Percentiles rank a stretch among this genome's conserved stretches.
Evolutionary conservation across 2,113 vertebrate species (phyloP).

Genomic region (Electrona antarctica): DNA sequence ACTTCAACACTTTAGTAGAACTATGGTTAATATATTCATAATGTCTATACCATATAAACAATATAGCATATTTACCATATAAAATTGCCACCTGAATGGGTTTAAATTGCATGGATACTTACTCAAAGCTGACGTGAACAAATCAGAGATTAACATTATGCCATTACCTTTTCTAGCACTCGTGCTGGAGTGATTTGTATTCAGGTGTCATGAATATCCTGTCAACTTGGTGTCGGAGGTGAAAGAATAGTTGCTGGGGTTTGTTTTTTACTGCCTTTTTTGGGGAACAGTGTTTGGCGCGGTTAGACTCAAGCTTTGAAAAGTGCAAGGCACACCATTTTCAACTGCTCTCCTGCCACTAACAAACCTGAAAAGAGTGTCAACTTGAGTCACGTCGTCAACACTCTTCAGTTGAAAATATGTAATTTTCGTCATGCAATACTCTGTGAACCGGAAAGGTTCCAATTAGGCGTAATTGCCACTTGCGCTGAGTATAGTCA

Average conservation of each 20-base stretch:
- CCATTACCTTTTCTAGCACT: too few relatives aligned
- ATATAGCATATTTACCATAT: neutral
- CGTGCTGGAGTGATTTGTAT: too few relatives aligned
- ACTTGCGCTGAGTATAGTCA: neutral
- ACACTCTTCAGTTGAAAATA: too few relatives aligned
- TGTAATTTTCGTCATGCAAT: too few relatives aligned
- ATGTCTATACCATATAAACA: too few relatives aligned
- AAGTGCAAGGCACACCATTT: neutral
- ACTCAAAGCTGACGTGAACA: neutral
- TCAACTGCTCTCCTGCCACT: too few relatives aligned
- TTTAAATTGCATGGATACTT: neutral
- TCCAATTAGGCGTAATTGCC: neutral
- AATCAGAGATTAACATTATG: neutral
- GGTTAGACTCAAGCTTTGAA: neutral
- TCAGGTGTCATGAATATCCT: neutral
- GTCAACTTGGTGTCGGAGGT: conserved; percentile 2
- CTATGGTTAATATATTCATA: conserved; percentile 3
- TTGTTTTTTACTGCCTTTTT: conserved; percentile 34
- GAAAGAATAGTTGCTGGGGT: conserved; percentile 8
- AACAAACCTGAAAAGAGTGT: too few relatives aligned
- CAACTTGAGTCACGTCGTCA: too few relatives aligned
- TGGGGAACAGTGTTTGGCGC: conserved; percentile 37
- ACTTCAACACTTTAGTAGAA: conserved; percentile 15
- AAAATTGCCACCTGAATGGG: neutral
- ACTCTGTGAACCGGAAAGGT: too few relatives aligned